Evolutionary conservation across 2,888 invertebrate species (phyloP), one percentile per base, ranked within the genome.

Genomic region (Zeuzera pyrina): DNA sequence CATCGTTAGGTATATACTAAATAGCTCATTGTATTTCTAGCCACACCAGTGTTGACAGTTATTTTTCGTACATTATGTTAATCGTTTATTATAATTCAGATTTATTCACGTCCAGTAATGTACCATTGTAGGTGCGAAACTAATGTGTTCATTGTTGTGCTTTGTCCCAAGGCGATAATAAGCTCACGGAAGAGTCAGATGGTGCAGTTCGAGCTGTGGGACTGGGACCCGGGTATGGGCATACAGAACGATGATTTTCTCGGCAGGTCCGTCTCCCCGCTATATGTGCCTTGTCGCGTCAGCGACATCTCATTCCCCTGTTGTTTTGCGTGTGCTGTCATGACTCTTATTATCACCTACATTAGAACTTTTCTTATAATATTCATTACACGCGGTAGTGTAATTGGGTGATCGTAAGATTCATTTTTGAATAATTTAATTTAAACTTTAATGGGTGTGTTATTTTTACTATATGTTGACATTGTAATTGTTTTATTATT

Each of bases 161-260:
- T 79, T 78, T 79, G 67, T 81, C 70, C 77, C 37, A 81, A 93
- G 93, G 91, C 91, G 63, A 84, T 89, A 84, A 87, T 93, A 85
- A 88, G 86, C 77, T 90, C 91, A 61, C 85, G 85, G 71, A 87
- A 88, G 85, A 87, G 88, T 65, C 92, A 93, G 85, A 86, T 87
- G 84, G 73, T 92, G 74, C 86, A 85, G 72, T 85, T 91, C 74
- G 88, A 89, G 72, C 79, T 92, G 65, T 93, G 91, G 92, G 93
- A 93, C 85, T 92, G 89, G 88, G 93, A 93, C 86, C 88, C 91
- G 55, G 90, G 88, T 57, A 87, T 92, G 84, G 91, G 92, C 69
- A 87, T 89, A 60, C 87, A 88, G 72, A 89, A 88, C 81, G 92
- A 93, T 86, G 93, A 93, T 87, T 88, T 86, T 74, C 89, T 93